Evolutionary conservation across 2,797 vertebrate species (phyloP), one percentile per base, ranked within the genome.

Genomic region (Trematomus bernacchii): DNA sequence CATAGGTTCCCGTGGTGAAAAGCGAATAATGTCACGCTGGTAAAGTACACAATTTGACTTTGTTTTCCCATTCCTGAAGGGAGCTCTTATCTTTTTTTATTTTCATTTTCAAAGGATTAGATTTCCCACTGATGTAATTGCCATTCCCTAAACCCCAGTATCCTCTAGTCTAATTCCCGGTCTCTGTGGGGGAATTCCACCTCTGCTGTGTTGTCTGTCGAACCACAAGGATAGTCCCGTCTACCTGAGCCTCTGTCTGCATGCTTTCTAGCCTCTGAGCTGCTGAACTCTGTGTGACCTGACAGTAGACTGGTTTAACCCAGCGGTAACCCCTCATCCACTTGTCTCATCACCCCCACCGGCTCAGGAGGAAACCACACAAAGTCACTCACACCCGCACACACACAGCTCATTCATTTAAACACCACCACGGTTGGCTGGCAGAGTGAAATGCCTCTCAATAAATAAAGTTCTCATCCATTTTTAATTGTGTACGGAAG

Each of bases 261-360:
- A 37, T 77, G 66, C 73, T 78, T 82, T 82, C 82, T 10, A 52
- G 76, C 58, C 55, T 77, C 37, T 60, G 76, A 55, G 66, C 50
- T 6, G 55, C 79, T 92, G 92, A 93, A 92, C 93, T 93, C 85
- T 67, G 79, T 16, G 48, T 88, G 92, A 94, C 90, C 92, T 77
- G 80, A 86, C 85, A 76, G 84, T 69, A 78, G 66, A 76, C 84
- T 69, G 88, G 67, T n/a, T 90, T 91, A 89, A 92, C 92, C 92
- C 69, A 68, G 83, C 76, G 3, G 73, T 86, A 81, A 86, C 90
- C 91, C 66, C 83, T 50, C 76, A 85, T 82, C 79, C 64, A 64
- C 88, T 87, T 53, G 82, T 86, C 78, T 91, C 83, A 79, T 79
- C 79, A 27, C 78, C 83, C 73, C 75, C 51, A 51, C 55, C 21